phyloP scores from a whole-genome alignment of 2,113 vertebrate species.

The Jacana jacana region DNA sequence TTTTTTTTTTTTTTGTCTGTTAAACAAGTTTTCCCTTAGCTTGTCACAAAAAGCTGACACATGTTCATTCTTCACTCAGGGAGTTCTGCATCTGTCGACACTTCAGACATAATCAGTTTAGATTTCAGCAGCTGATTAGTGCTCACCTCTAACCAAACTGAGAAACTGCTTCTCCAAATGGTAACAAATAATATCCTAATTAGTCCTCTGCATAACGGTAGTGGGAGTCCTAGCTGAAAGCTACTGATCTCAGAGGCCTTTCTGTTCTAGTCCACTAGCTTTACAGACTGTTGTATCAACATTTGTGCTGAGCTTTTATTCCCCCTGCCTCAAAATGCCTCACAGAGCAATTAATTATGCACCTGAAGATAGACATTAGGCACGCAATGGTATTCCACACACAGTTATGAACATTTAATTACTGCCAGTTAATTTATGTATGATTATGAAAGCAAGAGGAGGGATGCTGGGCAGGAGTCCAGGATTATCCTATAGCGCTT shows the following conservation, averaged over 20 bases:
- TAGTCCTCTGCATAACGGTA: conserved; percentile 28
- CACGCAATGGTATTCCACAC: conserved; percentile 1
- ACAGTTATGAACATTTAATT: conserved; percentile 26
- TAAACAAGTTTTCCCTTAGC: conserved; percentile 40
- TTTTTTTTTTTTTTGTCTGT: not conserved
- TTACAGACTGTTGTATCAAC: conserved; percentile 9
- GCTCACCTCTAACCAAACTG: conserved; percentile 66
- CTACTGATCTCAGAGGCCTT: not conserved
- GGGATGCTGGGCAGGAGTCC: conserved; percentile 32
- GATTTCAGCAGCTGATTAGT: conserved; percentile 77
- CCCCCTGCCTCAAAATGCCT: conserved; percentile 26
- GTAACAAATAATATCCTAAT: conserved; percentile 61
- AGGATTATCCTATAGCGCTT: conserved; percentile 5
- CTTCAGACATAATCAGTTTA: conserved; percentile 79
- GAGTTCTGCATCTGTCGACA: conserved; percentile 71
- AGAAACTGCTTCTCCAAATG: conserved; percentile 61
- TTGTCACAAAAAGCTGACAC: conserved; percentile 57
- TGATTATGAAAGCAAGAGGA: conserved; percentile 6
- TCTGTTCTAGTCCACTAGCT: conserved; percentile 29
- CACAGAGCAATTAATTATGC: conserved; percentile 47
- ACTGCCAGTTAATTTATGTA: conserved; percentile 26
- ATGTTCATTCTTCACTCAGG: conserved; percentile 60
- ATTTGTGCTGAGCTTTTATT: conserved; percentile 16
- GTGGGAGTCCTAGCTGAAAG: not conserved
- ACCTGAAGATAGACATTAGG: conserved; percentile 42